Evolutionary conservation across 2,888 invertebrate genomes (phyloP).

Genomic region (Cephus rjabovi): DNA sequence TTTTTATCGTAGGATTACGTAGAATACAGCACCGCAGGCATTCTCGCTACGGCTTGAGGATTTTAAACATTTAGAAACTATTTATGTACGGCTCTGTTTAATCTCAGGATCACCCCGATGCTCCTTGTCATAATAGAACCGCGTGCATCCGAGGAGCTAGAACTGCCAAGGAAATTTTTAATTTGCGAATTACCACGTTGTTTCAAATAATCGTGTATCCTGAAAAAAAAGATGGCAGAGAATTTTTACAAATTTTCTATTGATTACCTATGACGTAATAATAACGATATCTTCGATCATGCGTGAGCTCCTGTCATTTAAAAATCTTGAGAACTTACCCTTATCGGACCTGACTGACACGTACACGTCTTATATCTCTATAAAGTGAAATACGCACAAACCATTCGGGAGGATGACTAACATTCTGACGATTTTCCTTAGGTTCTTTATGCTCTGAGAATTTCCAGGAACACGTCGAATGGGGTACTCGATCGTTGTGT

Average conservation of each 20-base stretch:
- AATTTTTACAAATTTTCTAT: no score
- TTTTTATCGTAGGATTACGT: conserved; percentile 3
- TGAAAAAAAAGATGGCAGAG: no score
- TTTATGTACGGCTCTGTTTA: neutral
- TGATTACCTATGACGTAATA: neutral
- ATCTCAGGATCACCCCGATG: neutral
- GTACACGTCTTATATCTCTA: neutral
- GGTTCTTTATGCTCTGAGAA: neutral
- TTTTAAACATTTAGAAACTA: conserved; percentile 3
- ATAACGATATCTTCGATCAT: neutral
- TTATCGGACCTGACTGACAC: neutral
- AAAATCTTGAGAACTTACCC: neutral
- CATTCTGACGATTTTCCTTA: conserved; percentile 28
- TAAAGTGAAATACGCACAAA: neutral
- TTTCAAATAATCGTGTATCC: no score
- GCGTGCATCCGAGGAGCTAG: neutral
- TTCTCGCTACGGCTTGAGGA: neutral
- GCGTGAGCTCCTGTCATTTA: neutral
- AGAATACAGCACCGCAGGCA: neutral
- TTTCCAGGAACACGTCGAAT: neutral
- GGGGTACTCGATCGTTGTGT: neutral
- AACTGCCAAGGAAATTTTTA: neutral
- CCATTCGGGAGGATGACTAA: conserved; percentile 23
- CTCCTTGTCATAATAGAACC: conserved; percentile 1
- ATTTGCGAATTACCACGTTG: neutral